Conservation (phyloP, 2,888 invertebrate species). For the Anarsia innoxiella region DNA sequence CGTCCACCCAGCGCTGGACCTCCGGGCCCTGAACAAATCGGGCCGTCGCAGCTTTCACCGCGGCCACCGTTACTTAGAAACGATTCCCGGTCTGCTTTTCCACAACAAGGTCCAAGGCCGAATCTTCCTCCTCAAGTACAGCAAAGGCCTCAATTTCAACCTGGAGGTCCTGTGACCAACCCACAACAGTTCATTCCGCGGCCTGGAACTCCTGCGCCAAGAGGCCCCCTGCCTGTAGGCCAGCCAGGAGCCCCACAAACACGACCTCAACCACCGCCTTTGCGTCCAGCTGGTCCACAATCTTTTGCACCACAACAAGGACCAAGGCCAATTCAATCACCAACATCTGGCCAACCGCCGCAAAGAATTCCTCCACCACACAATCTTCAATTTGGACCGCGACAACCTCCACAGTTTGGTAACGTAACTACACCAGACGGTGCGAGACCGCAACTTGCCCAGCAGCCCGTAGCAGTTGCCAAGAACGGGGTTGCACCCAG, state of each 20-base stretch:
- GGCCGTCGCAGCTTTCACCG: conserved; percentile 38
- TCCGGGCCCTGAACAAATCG: conserved; percentile 35
- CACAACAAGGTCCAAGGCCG: conserved; percentile 45
- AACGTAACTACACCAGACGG: conserved; percentile 54
- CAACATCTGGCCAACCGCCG: conserved; percentile 38
- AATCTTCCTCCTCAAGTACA: conserved; percentile 39
- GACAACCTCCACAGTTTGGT: conserved; percentile 51
- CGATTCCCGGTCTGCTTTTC: conserved; percentile 57
- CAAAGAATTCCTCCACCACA: conserved; percentile 66
- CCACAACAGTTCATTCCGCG: conserved; percentile 51
- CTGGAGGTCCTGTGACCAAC: conserved; percentile 56
- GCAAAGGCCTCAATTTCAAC: conserved; percentile 59
- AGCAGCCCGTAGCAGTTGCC: conserved; percentile 42
- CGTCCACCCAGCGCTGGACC: conserved; percentile 45
- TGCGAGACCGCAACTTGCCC: conserved; percentile 33
- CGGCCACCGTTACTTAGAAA: conserved; percentile 52
- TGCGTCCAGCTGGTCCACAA: conserved; percentile 54
- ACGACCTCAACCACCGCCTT: conserved; percentile 40
- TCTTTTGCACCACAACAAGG: conserved; percentile 51
- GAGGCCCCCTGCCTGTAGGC: conserved; percentile 42
- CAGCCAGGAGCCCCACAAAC: conserved; percentile 43
- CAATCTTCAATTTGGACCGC: conserved; percentile 66
- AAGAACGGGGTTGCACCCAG: conserved; percentile 37
- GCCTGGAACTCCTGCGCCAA: conserved; percentile 39
- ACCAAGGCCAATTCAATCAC: conserved; percentile 45